Evolutionary conservation across 2,113 vertebrate genomes (phyloP).

Genomic region (Onychostruthus taczanowskii): DNA sequence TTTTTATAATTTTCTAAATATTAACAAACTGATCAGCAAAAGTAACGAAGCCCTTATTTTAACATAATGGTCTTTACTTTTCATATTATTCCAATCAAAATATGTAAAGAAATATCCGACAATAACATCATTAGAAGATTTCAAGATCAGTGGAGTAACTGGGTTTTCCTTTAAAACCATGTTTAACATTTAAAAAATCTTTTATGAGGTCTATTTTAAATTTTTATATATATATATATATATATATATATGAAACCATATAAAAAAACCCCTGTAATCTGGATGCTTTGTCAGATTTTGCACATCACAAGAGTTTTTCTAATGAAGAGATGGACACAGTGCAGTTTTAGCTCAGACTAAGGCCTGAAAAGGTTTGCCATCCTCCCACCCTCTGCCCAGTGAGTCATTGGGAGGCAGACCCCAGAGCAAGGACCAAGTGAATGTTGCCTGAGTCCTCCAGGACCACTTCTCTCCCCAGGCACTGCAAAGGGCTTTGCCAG

Average conservation of each 20-base stretch:
- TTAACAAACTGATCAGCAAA: background rate
- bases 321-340: background rate
- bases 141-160: background rate
- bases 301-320: background rate
- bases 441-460: background rate
- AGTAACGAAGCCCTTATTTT: background rate
- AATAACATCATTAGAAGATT: background rate
- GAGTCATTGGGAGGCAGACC: background rate
- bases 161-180: background rate
- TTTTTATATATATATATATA: too few relatives aligned
- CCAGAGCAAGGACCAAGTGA: background rate
- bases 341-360: background rate
- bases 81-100: background rate
- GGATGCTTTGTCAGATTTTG: background rate
- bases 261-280: background rate
- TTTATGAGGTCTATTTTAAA: background rate
- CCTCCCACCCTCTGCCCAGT: background rate
- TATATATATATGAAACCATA: background rate
- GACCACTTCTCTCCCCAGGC: background rate
- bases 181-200: background rate
- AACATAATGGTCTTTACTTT: background rate
- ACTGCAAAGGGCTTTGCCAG: background rate
- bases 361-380: background rate
- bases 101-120: background rate
- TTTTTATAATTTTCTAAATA: background rate